Base-by-base conservation (phyloP, 2,797 vertebrate species). In the Momotus momota region DNA sequence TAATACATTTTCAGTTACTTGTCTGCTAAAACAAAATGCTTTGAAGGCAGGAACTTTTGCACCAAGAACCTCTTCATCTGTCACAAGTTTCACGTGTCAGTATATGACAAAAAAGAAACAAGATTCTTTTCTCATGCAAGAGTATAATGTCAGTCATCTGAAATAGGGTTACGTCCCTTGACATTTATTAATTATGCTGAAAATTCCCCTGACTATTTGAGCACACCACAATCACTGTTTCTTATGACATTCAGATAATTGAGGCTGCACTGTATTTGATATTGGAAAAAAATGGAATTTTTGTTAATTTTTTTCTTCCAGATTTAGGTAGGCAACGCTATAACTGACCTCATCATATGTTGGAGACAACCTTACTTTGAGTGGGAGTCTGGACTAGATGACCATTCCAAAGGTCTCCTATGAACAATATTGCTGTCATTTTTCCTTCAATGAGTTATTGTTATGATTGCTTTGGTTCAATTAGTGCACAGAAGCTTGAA, bases 161-260 rank as follows among this genome's bases (percentile, higher is more conserved):
- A 94, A 92, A 94, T 60, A 84, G 9, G 88, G 90, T 93, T 90
- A 92, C 1, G 3, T 93, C 92, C 90, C 94, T 71, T 92, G 92
- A 48, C 74, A 90, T 94, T 96, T 93, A 88, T 85, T 95, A 95
- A 95, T 94, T 93, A 89, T 40, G 29, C 11, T 61, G 64, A 77
- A 85, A 70, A 93, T 66, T 94, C 93, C 81, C 48, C 43, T 1
- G 3, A 55, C 57, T 86, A 5, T 90, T 93, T 88, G 60, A 90
- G 18, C 33, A 70, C 16, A 70, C 21, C 43, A 77, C 35, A 90
- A 72, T 66, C 27, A 8, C n/a, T 58, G 33, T 81, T 91, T 84
- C 83, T 62, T 55, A 66, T 82, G 78, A 87, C 71, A 82, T 61
- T 70, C 35, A 77, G 62, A 75, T 88, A 93, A 90, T 70, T 90